Conservation (phyloP, 2,113 vertebrate genomes). For the Caretta caretta region DNA sequence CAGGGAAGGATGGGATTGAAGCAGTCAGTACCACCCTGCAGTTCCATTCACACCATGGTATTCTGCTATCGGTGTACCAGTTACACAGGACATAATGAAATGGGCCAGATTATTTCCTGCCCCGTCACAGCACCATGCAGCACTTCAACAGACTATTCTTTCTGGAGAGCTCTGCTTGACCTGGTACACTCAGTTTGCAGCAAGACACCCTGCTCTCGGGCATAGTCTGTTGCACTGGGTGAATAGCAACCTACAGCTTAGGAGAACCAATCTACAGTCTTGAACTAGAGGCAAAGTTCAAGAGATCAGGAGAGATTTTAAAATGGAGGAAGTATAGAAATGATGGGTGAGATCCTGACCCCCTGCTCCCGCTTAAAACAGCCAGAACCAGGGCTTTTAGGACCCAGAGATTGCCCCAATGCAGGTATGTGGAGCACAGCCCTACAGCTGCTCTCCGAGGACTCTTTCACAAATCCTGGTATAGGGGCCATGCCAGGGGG, state of each 20-base stretch:
- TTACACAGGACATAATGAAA: background rate
- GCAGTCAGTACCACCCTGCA: background rate
- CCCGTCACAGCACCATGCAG: background rate
- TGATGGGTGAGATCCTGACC: background rate
- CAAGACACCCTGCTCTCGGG: background rate
- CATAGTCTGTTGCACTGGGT: background rate
- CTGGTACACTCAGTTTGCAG: background rate
- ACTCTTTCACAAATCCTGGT: background rate
- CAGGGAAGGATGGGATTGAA: background rate
- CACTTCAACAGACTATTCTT: background rate
- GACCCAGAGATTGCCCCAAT: background rate
- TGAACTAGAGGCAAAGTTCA: background rate
- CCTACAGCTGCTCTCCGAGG: background rate
- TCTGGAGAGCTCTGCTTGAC: background rate
- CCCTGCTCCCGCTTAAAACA: background rate
- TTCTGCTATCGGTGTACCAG: background rate
- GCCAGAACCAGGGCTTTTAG: too few relatives aligned
- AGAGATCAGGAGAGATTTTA: background rate
- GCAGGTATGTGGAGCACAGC: background rate
- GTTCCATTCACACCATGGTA: background rate
- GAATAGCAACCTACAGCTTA: background rate
- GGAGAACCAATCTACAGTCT: background rate
- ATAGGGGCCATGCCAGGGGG: background rate
- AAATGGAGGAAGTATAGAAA: background rate
- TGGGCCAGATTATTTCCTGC: background rate